Evolutionary conservation across 2,888 invertebrate species (phyloP).

Genomic region (Microchrysa polita): DNA sequence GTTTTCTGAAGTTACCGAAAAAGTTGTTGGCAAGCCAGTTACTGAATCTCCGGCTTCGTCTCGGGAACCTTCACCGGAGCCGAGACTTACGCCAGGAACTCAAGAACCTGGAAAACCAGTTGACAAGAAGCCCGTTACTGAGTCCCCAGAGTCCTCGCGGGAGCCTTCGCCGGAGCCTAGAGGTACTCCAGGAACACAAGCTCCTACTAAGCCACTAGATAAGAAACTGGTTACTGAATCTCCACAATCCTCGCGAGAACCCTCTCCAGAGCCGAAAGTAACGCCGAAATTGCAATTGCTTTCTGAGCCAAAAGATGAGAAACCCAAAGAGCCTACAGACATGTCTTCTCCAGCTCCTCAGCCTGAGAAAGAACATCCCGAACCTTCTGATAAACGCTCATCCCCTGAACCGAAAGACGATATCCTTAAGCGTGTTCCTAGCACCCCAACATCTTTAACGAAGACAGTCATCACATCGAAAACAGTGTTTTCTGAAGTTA

Average conservation of each 20-base stretch:
- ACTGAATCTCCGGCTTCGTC: too few relatives aligned
- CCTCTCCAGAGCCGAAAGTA: too few relatives aligned
- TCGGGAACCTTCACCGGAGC: too few relatives aligned
- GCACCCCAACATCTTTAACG: background rate
- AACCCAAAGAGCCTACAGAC: background rate
- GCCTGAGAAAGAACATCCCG: too few relatives aligned
- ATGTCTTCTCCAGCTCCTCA: too few relatives aligned
- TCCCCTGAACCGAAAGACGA: background rate
- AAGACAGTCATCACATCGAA: constrained; percentile 35
- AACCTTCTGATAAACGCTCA: background rate
- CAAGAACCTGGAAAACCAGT: too few relatives aligned
- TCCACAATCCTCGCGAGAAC: background rate
- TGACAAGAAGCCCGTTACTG: too few relatives aligned
- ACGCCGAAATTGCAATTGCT: background rate
- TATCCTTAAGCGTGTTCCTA: background rate
- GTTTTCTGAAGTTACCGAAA: background rate
- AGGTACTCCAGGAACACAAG: too few relatives aligned
- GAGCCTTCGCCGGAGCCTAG: too few relatives aligned
- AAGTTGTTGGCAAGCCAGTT: background rate
- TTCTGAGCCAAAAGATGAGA: background rate
- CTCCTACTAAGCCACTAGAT: too few relatives aligned
- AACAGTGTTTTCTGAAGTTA: background rate
- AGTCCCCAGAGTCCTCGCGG: too few relatives aligned
- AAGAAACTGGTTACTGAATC: constrained; percentile 29
- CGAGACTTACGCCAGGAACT: too few relatives aligned